A percentile compares a stretch with the other conserved stretches of the same genome.
Evolutionary conservation across 2,797 vertebrate genomes (phyloP).

Genomic region (Miichthys miiuy): DNA sequence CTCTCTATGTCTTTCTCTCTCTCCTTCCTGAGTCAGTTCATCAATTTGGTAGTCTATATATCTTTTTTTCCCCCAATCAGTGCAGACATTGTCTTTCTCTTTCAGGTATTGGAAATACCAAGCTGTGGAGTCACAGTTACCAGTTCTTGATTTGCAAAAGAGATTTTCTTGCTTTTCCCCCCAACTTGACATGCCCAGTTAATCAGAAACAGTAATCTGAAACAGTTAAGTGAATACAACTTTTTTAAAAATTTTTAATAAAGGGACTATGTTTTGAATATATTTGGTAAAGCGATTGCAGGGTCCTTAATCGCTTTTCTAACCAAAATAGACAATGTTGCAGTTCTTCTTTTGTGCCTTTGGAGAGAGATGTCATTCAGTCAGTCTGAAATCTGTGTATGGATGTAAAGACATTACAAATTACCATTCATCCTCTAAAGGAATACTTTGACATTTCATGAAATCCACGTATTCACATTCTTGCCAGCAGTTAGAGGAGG

Average conservation of each 20-base stretch:
- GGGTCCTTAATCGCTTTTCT: background rate
- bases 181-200: constrained; percentile 4
- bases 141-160: constrained; percentile 23
- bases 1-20: constrained; percentile 80
- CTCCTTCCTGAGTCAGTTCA: constrained; percentile 88
- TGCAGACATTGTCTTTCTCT: constrained; percentile 84
- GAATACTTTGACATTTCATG: background rate
- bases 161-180: constrained; percentile 12
- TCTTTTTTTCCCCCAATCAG: constrained; percentile 94
- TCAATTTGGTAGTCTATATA: constrained; percentile 95
- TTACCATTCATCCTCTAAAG: background rate
- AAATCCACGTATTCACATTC: background rate
- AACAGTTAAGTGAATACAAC: constrained; percentile 9
- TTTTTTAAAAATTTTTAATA: background rate
- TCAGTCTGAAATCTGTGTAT: background rate
- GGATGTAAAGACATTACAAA: background rate
- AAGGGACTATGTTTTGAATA: background rate
- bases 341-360: background rate
- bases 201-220: constrained; percentile 21
- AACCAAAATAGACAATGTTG: background rate
- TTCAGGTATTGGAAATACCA: constrained; percentile 58
- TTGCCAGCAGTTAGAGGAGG: background rate
- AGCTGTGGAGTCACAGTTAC: constrained; percentile 56
- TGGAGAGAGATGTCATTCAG: background rate
- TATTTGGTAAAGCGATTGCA: background rate